These are phyloP conservation scores for Eustalomyia histrio DNA, from an alignment of 2,888 invertebrate species.

Conservation along the genomic window DNA sequence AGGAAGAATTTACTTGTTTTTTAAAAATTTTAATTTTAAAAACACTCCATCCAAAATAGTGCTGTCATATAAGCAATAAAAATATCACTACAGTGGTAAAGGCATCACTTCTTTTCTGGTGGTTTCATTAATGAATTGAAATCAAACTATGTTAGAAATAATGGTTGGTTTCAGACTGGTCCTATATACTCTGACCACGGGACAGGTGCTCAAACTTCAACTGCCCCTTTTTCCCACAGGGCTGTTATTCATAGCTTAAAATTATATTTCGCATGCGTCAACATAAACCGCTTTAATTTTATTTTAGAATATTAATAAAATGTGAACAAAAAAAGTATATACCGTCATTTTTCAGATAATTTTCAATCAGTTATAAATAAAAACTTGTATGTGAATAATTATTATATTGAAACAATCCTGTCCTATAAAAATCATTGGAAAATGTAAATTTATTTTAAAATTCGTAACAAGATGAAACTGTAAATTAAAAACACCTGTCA, in stretches of 20 bases:
- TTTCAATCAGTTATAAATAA: conserved; percentile 15
- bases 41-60: no score
- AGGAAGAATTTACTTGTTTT: no score
- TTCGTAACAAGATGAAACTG: conserved; percentile 57
- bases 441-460: conserved; percentile 41
- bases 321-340: neutral
- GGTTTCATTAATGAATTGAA: no score
- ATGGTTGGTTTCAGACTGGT: no score
- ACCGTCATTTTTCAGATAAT: conserved; percentile 13
- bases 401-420: neutral
- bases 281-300: neutral
- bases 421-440: conserved; percentile 7
- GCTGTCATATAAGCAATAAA: no score
- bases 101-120: no score
- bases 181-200: no score
- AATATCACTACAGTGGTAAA: no score
- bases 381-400: neutral
- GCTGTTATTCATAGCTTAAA: neutral
- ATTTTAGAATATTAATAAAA: neutral
- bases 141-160: no score
- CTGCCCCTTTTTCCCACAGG: no score
- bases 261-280: neutral
- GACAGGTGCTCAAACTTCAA: no score
- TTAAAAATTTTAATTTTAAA: no score
- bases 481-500: conserved; percentile 63